Evolutionary conservation across 23 tunicate species (phyloP), one percentile per base, ranked within the genome.

Genomic region (Styela clava): DNA sequence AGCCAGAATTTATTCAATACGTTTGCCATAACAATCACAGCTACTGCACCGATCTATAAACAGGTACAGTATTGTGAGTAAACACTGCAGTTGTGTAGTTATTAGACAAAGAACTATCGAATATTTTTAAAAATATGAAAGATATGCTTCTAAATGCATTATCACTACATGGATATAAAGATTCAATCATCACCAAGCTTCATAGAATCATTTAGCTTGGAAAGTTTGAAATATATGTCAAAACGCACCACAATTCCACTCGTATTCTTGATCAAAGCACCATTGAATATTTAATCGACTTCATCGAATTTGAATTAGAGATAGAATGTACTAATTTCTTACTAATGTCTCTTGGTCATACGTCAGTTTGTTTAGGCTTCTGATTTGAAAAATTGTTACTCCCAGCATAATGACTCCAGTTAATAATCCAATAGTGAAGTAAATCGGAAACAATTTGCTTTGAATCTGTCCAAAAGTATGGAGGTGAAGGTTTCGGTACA

Each of bases 141-240:
- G 95, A 94, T 27, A 31, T 89, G 20, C 68, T 94, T 31, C 76
- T 94, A 26, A 79, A 77, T 2, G 63, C 90, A 2, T 44, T 94
- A 32, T 25, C 71, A n/a, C 73, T 65, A 31, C 84, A 94, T 44
- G 91, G 95, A 0, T 94, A 88, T 63, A 71, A 56, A 22, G 30
- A 69, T 27, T 21, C 61, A 37, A 61, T 68, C n/a, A 9, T 74
- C 89, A 0, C 84, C 93, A 2, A 84, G 92, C 80, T 88, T 88
- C 69, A 34, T 94, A 35, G 93, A 94, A 65, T 94, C 98, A 12
- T 94, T 94, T 72, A 72, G 73, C 69, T 78, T 67, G 35, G 52
- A 64, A 19, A 88, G 95, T 67, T 35, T 94, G 51, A 34, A 67
- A 22, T 89, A 88, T 67, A 83, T 94, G 95, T 69, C 91, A 0